These are phyloP conservation scores for Nothoprocta perdicaria DNA, from an alignment of 2,113 vertebrate genomes.

Conservation along the genomic window DNA sequence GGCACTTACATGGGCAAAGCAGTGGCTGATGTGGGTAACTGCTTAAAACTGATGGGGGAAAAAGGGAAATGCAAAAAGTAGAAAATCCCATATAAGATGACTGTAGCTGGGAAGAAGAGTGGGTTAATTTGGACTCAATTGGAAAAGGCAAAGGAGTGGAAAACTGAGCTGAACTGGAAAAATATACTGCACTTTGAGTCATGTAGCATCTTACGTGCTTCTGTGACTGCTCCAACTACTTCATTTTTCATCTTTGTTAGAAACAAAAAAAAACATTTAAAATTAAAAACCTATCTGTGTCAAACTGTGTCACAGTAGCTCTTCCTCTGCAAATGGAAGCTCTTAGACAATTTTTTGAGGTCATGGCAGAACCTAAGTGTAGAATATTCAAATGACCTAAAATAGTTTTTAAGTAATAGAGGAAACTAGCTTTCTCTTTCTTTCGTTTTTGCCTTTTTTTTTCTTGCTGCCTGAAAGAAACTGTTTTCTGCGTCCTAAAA, in stretches of 20 bases:
- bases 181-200: slow-evolving; percentile 32
- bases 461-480: background rate
- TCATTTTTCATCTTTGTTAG: slow-evolving; percentile 39
- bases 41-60: slow-evolving; percentile 16
- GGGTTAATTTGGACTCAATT: slow-evolving; percentile 51
- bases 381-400: slow-evolving; percentile 30
- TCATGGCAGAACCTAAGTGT: slow-evolving; percentile 14
- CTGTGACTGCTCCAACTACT: slow-evolving; percentile 45
- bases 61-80: slow-evolving; percentile 43
- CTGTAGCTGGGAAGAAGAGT: slow-evolving; percentile 40
- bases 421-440: background rate
- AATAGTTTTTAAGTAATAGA: background rate
- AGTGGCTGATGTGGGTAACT: slow-evolving; percentile 39
- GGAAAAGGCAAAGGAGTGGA: slow-evolving; percentile 75
- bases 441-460: background rate
- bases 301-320: slow-evolving; percentile 35
- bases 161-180: slow-evolving; percentile 77
- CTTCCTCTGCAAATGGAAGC: background rate
- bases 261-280: slow-evolving; percentile 25
- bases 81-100: slow-evolving; percentile 10
- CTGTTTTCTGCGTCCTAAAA: slow-evolving; percentile 29
- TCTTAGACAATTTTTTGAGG: slow-evolving; percentile 3
- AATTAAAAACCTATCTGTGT: slow-evolving; percentile 12
- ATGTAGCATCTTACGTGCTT: slow-evolving; percentile 36
- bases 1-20: slow-evolving; percentile 7